Evolutionary conservation across 2,888 invertebrate genomes (phyloP).

Genomic region (Spodoptera littoralis): DNA sequence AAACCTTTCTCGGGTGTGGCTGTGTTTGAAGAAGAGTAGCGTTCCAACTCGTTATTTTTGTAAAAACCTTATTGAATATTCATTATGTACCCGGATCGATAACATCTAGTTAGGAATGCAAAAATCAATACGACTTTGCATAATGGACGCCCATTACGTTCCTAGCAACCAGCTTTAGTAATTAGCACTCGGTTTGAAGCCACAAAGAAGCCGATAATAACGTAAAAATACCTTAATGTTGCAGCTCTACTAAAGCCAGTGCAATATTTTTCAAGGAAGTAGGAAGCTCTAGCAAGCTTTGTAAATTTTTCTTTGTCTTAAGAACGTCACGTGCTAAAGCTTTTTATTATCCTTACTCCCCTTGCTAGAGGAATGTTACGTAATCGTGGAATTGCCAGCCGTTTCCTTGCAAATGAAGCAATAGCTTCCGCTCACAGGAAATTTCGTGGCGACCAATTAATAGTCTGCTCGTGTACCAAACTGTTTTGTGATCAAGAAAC

Average conservation of each 20-base stretch:
- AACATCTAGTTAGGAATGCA: conserved; percentile 34
- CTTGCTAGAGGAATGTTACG: conserved; percentile 52
- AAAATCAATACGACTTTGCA: conserved; percentile 51
- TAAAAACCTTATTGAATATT: conserved; percentile 31
- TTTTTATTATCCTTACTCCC: conserved; percentile 77
- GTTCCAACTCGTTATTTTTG: conserved; percentile 20
- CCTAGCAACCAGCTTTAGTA: conserved; percentile 27
- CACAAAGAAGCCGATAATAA: conserved; percentile 33
- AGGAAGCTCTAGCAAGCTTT: conserved; percentile 63
- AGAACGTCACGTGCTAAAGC: conserved; percentile 81
- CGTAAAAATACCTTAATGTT: conserved; percentile 21
- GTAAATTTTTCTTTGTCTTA: conserved; percentile 77
- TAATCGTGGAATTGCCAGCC: conserved; percentile 60
- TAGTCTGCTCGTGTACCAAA: conserved; percentile 16
- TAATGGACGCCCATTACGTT: conserved; percentile 29
- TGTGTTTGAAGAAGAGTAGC: conserved; percentile 15
- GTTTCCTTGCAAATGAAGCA: conserved; percentile 76
- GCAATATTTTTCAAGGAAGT: conserved; percentile 61
- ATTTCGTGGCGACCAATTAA: conserved; percentile 53
- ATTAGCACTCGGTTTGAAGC: conserved; percentile 45
- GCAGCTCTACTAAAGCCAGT: conserved; percentile 44
- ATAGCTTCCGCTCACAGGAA: conserved; percentile 61
- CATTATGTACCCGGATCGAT: conserved; percentile 34
- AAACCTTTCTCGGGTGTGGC: not conserved
- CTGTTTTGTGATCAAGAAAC: conserved; percentile 19